Percentiles rank a stretch among this genome's conserved stretches.
Evolutionary conservation across 2,888 invertebrate genomes (phyloP).

Genomic region (Coenonympha glycerion): DNA sequence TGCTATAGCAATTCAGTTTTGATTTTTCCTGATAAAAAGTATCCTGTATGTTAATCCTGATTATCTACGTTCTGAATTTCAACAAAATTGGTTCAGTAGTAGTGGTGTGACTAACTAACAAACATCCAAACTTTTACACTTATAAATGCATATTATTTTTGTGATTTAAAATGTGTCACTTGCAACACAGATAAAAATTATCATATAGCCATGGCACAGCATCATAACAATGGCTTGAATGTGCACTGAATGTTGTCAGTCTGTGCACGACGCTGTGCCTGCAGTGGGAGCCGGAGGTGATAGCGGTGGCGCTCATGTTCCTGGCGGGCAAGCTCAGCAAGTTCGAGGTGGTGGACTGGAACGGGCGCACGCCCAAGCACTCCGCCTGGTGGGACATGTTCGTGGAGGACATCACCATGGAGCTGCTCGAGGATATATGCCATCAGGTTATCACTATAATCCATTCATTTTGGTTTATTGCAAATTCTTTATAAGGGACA

Average conservation of each 20-base stretch:
- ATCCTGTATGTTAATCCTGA: too few species aligned
- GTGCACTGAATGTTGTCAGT: slow-evolving; percentile 62
- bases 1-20: too few species aligned
- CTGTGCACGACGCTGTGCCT: slow-evolving; percentile 96
- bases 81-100: too few species aligned
- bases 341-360: slow-evolving; percentile 96
- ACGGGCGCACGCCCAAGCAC: slow-evolving; percentile 84
- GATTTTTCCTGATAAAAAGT: too few species aligned
- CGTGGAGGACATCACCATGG: slow-evolving; percentile 95
- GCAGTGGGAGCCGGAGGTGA: slow-evolving; percentile 99
- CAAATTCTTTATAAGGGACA: too few species aligned
- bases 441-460: slow-evolving; percentile 82
- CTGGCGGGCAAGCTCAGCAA: slow-evolving; percentile 96
- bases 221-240: too few species aligned
- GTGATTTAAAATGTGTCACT: not conserved
- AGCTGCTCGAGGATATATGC: slow-evolving; percentile 96
- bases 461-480: too few species aligned
- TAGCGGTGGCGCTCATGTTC: slow-evolving; percentile 97
- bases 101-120: too few species aligned
- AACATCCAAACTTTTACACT: too few species aligned
- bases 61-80: too few species aligned
- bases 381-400: slow-evolving; percentile 99
- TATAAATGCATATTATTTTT: too few species aligned
- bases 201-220: not conserved
- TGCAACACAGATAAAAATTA: not conserved